Base-by-base conservation (phyloP, 1,140 invertebrate species). In the Drosophila varians region DNA sequence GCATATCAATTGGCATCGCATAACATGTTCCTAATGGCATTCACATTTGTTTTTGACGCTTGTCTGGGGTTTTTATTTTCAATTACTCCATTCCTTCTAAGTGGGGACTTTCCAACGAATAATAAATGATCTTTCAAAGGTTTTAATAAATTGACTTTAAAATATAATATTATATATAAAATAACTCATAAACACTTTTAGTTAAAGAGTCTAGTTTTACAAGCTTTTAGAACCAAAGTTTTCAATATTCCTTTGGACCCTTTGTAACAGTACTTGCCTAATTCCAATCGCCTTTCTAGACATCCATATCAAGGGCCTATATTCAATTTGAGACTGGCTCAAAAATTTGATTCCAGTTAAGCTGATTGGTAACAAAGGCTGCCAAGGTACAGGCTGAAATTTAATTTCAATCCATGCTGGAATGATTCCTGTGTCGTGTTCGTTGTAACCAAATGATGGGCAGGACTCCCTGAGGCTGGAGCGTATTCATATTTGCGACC, bases 271-370 rank as follows among this genome's bases (percentile, higher is more conserved):
- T 5, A 5, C 1, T 14, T 14, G 1, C 12, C 5, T 38, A 38
- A 38, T 38, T 38, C 12, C 1, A 12, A 38, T 16, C 16, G 12
- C 12, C 36, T 38, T 38, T 3, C 9, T 3, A n/a, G 28, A 31
- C 5, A 16, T 1, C 36, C 12, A 5, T 7, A 38, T 38, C 14
- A 26, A 26, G 11, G 16, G 16, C 26, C 36, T 25, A 31, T 26
- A 45, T 66, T 66, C 60, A 66, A 66, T 66, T 66, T 66, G n/a
- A 34, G 66, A 26, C 3, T 23, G 26, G 36, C 46, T 66, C 18
- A 38, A 43, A 9, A 66, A 53, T 65, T 65, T 66, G 61, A 66
- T 66, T 36, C 62, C 26, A 66, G 7, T 53, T 66, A 19, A 66
- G 47, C 61, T 38, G 14, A 31, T 19, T 31, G 28, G 28, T 16